Conservation (phyloP, 2,797 vertebrate genomes). For the Chelon auratus region DNA sequence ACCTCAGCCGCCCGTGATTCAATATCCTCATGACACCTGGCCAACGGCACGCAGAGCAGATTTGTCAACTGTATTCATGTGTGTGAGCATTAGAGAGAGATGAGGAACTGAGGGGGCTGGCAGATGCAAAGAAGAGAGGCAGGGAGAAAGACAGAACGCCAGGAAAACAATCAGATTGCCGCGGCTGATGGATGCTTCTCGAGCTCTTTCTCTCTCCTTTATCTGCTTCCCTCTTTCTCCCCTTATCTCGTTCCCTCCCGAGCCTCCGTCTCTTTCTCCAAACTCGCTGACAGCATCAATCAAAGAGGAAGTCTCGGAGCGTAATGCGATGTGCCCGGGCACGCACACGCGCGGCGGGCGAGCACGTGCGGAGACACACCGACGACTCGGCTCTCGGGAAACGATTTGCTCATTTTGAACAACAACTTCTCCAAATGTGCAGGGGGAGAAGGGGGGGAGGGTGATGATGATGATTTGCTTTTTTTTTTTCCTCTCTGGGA, state of each 20-base stretch:
- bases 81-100: constrained; percentile 36
- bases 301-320: constrained; percentile 59
- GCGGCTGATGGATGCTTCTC: constrained; percentile 72
- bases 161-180: constrained; percentile 73
- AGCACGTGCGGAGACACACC: constrained; percentile 7
- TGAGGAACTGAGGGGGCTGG: constrained; percentile 51
- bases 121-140: constrained; percentile 51
- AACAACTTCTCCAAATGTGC: constrained; percentile 55
- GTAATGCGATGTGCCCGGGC: constrained; percentile 9
- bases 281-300: constrained; percentile 79
- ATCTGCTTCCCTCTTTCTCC: constrained; percentile 67
- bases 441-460: not conserved
- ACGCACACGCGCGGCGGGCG: fast-evolving
- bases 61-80: constrained; percentile 25
- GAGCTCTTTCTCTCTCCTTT: constrained; percentile 64
- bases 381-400: constrained; percentile 2
- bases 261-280: constrained; percentile 53
- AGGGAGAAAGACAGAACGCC: constrained; percentile 58
- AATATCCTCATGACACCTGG: constrained; percentile 72
- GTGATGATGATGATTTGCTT: constrained; percentile 61
- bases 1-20: constrained; percentile 69
- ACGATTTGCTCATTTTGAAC: constrained; percentile 50
- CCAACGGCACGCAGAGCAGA: constrained; percentile 44
- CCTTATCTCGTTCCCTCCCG: constrained; percentile 64
- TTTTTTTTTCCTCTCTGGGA: constrained; percentile 10